phyloP scores from a whole-genome alignment of 1,140 invertebrate genomes.

The Tribolium madens region DNA sequence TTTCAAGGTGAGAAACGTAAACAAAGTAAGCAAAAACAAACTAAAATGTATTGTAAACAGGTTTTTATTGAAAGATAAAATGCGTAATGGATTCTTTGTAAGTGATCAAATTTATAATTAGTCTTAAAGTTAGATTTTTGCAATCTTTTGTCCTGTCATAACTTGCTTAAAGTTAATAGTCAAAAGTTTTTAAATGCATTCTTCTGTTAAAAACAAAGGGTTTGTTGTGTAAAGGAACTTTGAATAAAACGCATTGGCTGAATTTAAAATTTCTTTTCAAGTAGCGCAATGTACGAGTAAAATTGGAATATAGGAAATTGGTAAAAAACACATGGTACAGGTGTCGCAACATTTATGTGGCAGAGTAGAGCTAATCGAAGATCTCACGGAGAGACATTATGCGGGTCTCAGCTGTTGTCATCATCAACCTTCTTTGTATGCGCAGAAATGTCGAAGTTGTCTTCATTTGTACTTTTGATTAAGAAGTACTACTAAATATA shows the following conservation, averaged over 20 bases:
- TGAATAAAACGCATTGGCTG: neutral
- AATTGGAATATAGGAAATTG: neutral
- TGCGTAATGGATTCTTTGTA: neutral
- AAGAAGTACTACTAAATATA: neutral
- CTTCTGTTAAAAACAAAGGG: constrained; percentile 22
- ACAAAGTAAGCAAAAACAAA: too few relatives aligned
- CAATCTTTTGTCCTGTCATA: constrained; percentile 26
- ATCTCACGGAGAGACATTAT: neutral
- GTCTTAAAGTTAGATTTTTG: constrained; percentile 11
- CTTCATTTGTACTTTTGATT: neutral
- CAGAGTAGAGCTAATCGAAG: neutral
- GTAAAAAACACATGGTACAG: neutral
- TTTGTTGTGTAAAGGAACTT: constrained; percentile 12
- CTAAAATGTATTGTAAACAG: too few relatives aligned
- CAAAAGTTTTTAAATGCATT: constrained; percentile 3
- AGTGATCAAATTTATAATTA: constrained; percentile 38
- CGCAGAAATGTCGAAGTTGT: neutral
- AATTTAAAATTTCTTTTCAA: constrained; percentile 17
- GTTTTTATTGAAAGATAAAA: too few relatives aligned
- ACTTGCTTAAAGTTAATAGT: constrained; percentile 14
- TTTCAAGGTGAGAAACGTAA: too few relatives aligned
- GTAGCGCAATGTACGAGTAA: neutral
- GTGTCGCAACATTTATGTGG: neutral
- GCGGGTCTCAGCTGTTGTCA: constrained; percentile 14
- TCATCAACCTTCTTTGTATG: constrained; percentile 10